Evolutionary conservation across 2,797 vertebrate species (phyloP), one percentile per base, ranked within the genome.

Genomic region (Saguinus oedipus): DNA sequence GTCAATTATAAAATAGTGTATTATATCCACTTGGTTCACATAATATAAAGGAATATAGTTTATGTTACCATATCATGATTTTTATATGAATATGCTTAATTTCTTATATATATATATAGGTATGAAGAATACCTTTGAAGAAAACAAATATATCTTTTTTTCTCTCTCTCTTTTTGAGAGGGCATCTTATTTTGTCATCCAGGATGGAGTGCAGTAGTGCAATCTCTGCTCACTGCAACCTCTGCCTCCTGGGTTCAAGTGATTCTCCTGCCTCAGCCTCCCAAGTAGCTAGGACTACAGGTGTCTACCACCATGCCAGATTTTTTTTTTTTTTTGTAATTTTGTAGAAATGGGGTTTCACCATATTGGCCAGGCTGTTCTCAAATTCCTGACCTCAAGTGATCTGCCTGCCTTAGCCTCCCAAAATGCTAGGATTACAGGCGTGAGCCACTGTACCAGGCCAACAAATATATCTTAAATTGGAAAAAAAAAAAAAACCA

Each of bases 1-100:
- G 76, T 64, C 87, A 94, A 93, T 83, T 55, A 82, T 6, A 68
- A 70, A 92, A 42, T 83, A 94, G 88, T 95, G 20, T 68, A 11
- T 59, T 13, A 14, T 90, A 12, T 5, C 6, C 72, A 27, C 39
- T 95, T 95, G 15, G 59, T 19, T 89, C 72, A 44, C 27, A 26
- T 85, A 95, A 72, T 78, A 74, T 70, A 42, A 64, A 72, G 20
- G 8, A 78, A 59, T 4, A 7, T 68, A 27, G 44, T 2, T 50
- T 79, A 33, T 59, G n/a, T 79, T 6, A 39, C 42, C 20, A 61
- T 48, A 42, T 59, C 57, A 84, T 30, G 33, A 80, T 80, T 94
- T 75, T 79, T 55, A 61, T n/a, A 42, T 44, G 11, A 79, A 59
- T 19, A 48, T 80, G 36, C 7, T 57, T 36, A 53, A 48, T 89